Evolutionary conservation across 2,888 invertebrate genomes (phyloP).

Genomic region (Teleogryllus oceanicus): DNA sequence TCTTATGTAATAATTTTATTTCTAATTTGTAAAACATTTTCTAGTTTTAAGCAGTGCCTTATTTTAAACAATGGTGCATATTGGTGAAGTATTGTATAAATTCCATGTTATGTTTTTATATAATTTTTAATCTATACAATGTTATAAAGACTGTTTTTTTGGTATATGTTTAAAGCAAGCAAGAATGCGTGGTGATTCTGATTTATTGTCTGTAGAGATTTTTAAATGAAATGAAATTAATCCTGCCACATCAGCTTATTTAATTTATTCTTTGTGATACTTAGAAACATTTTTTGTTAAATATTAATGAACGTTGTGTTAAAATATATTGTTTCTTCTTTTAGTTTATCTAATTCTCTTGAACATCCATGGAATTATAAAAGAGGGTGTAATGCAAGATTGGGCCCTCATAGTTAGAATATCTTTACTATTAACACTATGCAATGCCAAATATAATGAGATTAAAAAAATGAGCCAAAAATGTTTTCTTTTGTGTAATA

Average conservation of each 20-base stretch:
- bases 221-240: neutral
- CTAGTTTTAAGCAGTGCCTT: constrained; percentile 18
- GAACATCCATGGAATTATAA: neutral
- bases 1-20: neutral
- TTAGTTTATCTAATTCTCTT: neutral
- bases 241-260: neutral
- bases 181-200: neutral
- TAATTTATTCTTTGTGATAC: neutral
- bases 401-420: neutral
- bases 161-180: neutral
- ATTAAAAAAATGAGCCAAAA: neutral
- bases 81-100: neutral
- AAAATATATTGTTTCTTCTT: neutral
- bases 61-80: constrained; percentile 9
- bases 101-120: neutral
- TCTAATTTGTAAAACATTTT: neutral
- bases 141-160: neutral
- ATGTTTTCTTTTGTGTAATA: neutral
- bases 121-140: constrained; percentile 3
- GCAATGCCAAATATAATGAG: constrained; percentile 6
- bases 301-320: neutral
- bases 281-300: neutral
- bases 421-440: constrained; percentile 1
- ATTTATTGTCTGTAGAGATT: neutral
- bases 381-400: neutral